Base-by-base conservation (phyloP, 2,888 invertebrate species). In the Cacoxenus indagator region DNA sequence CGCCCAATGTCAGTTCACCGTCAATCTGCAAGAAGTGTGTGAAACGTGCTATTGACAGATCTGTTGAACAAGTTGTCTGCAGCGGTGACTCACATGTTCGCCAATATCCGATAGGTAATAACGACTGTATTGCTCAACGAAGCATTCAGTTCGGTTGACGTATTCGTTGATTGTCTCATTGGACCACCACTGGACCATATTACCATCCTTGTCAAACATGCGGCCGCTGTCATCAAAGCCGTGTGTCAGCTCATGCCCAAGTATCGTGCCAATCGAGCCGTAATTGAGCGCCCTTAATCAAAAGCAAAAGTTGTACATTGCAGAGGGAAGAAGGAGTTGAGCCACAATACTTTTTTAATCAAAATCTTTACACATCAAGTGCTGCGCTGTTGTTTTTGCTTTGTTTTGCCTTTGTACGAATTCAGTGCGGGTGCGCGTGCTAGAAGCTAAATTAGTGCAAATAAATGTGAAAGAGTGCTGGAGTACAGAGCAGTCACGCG, bases 121-220 rank as follows among this genome's bases (percentile, higher is more conserved):
- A 22, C 88, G 88, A 59, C 91, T 91, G 84, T 97, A 97, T 85
- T 97, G 96, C 51, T 95, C 91, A 17, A 96, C 90, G 84, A 98
- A 96, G 85, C 97, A 98, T 72, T 93, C 89, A 0, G 95, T 93
- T 81, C 92, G 92, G 74, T 93, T 91, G 64, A 93, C 91, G 86
- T 95, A 98, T 22, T 92, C 92, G 14, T 90, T 88, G 59, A 95
- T 92, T 0, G 96, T 96, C 54, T 89, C 89, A 76, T 94, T 93
- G 1, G 92, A 92, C 97, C 97, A 97, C 97, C 97, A 97, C 71
- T 95, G 93, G n/a, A 93, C 88, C 79, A 95, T 90, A 87, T 96
- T 96, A 11, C 97, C 97, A 75, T 92, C 90, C 81, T 93, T 93
- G 85, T 97, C 96, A 81, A 93, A 96, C 82, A 94, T 93, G 62